phyloP scores from a whole-genome alignment of 2,797 vertebrate genomes.

The Eupleurogrammus muticus region DNA sequence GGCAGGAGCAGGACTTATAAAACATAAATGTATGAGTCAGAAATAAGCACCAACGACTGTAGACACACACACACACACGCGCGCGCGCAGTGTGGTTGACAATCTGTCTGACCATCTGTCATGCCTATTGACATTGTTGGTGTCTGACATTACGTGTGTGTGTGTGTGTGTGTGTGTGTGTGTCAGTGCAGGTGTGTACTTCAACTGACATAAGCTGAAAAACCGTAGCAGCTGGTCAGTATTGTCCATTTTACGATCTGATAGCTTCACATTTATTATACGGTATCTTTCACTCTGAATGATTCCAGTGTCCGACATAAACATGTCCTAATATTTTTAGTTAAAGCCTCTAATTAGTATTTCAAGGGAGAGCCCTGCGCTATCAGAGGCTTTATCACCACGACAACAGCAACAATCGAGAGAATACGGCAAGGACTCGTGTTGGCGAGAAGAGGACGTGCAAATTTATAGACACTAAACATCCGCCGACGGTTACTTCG shows the following conservation, averaged over 20 bases:
- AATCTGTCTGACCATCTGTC: constrained; percentile 70
- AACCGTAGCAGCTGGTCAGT: not conserved
- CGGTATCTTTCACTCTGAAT: not conserved
- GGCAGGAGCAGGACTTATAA: constrained; percentile 55
- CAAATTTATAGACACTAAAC: constrained; percentile 10
- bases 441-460: not conserved
- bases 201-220: constrained; percentile 11
- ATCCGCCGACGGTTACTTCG: constrained; percentile 1
- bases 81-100: constrained; percentile 35
- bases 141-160: constrained; percentile 26
- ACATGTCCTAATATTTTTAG: constrained; percentile 8
- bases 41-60: constrained; percentile 47
- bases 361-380: constrained; percentile 2
- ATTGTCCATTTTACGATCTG: constrained; percentile 2
- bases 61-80: constrained; percentile 15
- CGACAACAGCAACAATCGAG: constrained; percentile 30
- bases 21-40: constrained; percentile 58
- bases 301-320: not conserved
- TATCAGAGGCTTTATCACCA: constrained; percentile 27
- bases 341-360: constrained; percentile 11
- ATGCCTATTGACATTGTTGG: constrained; percentile 31
- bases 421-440: not conserved
- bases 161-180: constrained; percentile 4
- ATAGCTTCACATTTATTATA: constrained; percentile 15
- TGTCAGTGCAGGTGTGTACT: constrained; percentile 34